Percentiles rank a stretch among this genome's conserved stretches.
These are phyloP conservation scores for Papilio elwesi DNA, from an alignment of 2,888 invertebrate species.

Conservation along the genomic window DNA sequence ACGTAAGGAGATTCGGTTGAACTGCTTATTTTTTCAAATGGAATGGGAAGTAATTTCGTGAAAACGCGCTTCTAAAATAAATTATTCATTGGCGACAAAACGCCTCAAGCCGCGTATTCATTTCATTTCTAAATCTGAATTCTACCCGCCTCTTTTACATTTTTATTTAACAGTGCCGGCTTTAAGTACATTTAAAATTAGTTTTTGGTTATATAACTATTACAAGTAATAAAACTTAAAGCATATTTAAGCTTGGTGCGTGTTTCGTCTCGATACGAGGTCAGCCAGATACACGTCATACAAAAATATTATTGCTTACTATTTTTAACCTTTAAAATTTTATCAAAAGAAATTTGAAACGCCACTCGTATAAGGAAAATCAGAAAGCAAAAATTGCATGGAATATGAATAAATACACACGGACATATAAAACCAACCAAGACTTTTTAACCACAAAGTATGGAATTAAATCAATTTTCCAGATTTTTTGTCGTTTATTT, in stretches of 20 bases:
- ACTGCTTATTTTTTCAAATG: constrained; percentile 73
- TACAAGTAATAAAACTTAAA: constrained; percentile 67
- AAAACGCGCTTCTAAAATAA: constrained; percentile 81
- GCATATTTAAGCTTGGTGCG: not conserved
- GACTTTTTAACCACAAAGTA: too few species aligned
- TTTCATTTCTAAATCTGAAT: constrained; percentile 83
- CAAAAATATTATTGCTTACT: too few species aligned
- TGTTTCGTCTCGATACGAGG: too few species aligned
- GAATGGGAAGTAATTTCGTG: constrained; percentile 81
- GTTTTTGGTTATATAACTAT: constrained; percentile 45
- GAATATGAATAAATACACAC: too few species aligned
- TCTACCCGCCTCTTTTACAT: constrained; percentile 72
- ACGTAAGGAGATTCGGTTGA: constrained; percentile 43
- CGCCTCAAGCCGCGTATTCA: constrained; percentile 81
- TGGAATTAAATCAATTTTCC: too few species aligned
- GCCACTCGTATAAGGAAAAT: too few species aligned
- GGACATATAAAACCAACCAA: too few species aligned
- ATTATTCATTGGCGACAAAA: constrained; percentile 84
- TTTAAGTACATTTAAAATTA: constrained; percentile 79
- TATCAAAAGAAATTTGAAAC: too few species aligned
- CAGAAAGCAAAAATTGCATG: too few species aligned
- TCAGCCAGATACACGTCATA: too few species aligned
- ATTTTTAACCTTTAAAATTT: too few species aligned
- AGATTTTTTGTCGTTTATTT: too few species aligned
- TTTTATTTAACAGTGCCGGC: constrained; percentile 75